A percentile compares a stretch with the other conserved stretches of the same genome.
phyloP scores from a whole-genome alignment of 1,140 invertebrate genomes.

The Acyrthosiphon pisum region DNA sequence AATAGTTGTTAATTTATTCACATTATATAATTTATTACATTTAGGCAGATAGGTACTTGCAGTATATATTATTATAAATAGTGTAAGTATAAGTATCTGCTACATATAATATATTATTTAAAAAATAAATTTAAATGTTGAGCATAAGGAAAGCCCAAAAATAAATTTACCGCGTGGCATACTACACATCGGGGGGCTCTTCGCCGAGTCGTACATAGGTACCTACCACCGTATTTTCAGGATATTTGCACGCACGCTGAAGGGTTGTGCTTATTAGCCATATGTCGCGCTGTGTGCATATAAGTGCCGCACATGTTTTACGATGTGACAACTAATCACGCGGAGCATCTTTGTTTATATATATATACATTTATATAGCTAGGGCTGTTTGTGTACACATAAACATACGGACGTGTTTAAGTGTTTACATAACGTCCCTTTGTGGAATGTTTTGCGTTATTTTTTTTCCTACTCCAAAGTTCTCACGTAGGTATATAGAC shows the following conservation, averaged over 20 bases:
- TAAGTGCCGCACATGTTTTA: conserved; percentile 25
- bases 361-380: background rate
- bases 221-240: background rate
- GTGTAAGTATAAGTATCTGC: no score
- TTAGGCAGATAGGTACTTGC: no score
- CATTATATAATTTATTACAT: no score
- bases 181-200: background rate
- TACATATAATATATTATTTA: background rate
- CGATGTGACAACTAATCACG: conserved; percentile 34
- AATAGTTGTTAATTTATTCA: no score
- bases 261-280: conserved; percentile 33
- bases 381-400: conserved; percentile 11
- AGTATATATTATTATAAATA: no score
- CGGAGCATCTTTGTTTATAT: conserved; percentile 3
- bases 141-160: background rate
- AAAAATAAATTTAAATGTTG: background rate
- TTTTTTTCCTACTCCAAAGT: background rate
- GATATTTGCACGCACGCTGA: background rate
- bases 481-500: background rate
- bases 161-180: background rate
- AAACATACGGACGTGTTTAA: conserved; percentile 51
- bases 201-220: background rate
- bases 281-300: background rate
- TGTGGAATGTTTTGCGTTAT: conserved; percentile 5
- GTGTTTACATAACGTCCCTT: conserved; percentile 21